Base-by-base conservation (phyloP, 2,113 vertebrate genomes). In the Gymnorhina tibicen region DNA sequence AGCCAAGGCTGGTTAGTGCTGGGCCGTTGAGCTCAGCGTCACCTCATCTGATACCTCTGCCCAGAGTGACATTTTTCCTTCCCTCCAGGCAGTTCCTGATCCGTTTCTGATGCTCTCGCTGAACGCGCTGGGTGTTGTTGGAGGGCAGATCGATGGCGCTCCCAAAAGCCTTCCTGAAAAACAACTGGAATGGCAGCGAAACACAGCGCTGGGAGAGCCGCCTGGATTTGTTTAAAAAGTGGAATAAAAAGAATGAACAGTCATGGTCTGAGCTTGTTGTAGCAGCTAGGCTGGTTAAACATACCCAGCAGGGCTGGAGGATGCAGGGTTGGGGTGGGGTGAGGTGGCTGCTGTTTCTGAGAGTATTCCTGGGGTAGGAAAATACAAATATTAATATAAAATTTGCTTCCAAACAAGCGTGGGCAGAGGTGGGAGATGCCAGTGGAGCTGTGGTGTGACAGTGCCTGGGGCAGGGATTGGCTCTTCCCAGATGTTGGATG, bases 61-160 rank as follows among this genome's bases (percentile, higher is more conserved):
- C 84, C 70, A 23, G 16, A 68, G 59, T 55, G 82, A 55, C 9
- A 15, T 68, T 79, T 89, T 89, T 62, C 85, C 85, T 85, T 47
- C 35, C 95, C 96, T 93, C 27, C 21, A 83, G 96, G 96, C 91
- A 85, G 64, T 55, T 86, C 16, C 3, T 49, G 37, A 28, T 78
- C 77, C 0, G 0, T 81, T 53, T 41, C 41, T 4, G 17, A 55
- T 85, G 74, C 37, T 93, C 80, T 67, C 2, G 21, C 53, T 19
- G 6, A 39, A 22, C 2, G 3, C 0, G 4, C 69, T 0, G 16
- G 0, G 77, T 79, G 70, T 42, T 79, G 77, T 39, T 62, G 82
- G 85, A 80, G 85, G 63, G 70, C 50, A 20, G 42, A 9, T 95
- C 55, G 1, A 96, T 95, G 58, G 10, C 3, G 8, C 66, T 82